phyloP scores from a whole-genome alignment of 2,888 invertebrate genomes.

The Lasioglossum morio region DNA sequence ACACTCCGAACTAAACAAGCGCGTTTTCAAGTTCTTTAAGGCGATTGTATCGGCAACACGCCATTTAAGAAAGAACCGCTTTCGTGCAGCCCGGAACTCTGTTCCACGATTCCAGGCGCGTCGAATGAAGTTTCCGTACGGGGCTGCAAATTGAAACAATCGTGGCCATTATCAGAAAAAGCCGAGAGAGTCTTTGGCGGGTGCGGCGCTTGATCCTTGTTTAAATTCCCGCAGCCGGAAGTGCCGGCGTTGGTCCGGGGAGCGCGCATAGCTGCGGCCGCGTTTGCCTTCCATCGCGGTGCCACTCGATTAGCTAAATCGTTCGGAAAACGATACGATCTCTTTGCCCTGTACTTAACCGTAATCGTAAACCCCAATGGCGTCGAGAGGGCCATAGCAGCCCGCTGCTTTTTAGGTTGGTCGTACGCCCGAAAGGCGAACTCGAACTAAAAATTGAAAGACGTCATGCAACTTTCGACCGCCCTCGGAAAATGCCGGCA shows the following conservation, averaged over 20 bases:
- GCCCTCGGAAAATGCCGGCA: not conserved
- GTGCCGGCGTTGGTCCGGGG: slow-evolving; percentile 22
- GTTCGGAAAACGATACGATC: slow-evolving; percentile 77
- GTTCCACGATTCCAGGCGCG: not conserved
- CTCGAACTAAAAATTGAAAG: slow-evolving; percentile 46
- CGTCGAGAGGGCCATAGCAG: slow-evolving; percentile 55
- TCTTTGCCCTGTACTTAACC: slow-evolving; percentile 74
- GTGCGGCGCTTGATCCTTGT: slow-evolving; percentile 41
- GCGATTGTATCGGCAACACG: not conserved
- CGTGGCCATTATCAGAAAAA: slow-evolving; percentile 18
- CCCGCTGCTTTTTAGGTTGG: slow-evolving; percentile 62
- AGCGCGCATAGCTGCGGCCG: slow-evolving; percentile 53
- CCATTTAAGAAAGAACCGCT: not conserved
- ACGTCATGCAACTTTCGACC: slow-evolving; percentile 47
- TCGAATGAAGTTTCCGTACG: slow-evolving; percentile 22
- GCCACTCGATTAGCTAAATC: slow-evolving; percentile 79
- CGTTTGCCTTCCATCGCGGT: slow-evolving; percentile 43
- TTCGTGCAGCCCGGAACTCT: not conserved
- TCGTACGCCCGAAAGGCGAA: slow-evolving; percentile 47
- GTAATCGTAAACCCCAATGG: slow-evolving; percentile 75
- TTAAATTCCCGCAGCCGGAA: slow-evolving; percentile 59
- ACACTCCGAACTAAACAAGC: not conserved
- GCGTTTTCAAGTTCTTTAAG: not conserved
- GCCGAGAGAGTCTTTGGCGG: not conserved
- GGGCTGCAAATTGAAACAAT: slow-evolving; percentile 37